Base-by-base conservation (phyloP, 92 coral and sea anemone genomes). In the Palythoa grandis region DNA sequence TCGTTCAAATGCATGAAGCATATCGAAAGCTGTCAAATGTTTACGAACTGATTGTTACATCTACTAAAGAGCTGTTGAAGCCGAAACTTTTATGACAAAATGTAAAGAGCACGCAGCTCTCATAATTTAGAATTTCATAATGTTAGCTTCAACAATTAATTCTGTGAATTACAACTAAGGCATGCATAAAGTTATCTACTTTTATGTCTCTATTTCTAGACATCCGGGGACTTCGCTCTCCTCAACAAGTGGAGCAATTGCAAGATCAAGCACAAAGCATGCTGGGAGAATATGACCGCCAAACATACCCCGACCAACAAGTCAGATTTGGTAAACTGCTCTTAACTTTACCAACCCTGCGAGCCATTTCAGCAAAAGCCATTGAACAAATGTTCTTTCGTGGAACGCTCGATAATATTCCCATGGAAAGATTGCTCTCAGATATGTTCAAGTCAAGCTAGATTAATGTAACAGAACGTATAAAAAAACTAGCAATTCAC, bases 241-340 rank as follows among this genome's bases (percentile, higher is more conserved):
- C 96, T 0, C 86, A 89, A 73, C 98, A 95, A 87, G 99, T 96
- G 19, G 99, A 96, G 63, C 94, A 93, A 82, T 93, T 96, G 57
- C 99, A 96, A 88, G 99, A 96, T 78, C 99, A 96, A 79, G 99
- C 99, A 12, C 99, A 96, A 90, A 88, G 98, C 91, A 96, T 96
- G 99, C 95, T 96, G 91, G 99, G 99, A 70, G 99, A 96, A 87
- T 94, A 96, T 37, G 98, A 95, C 66, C 95, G 95, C 65, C 95
- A 95, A 72, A 86, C 90, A n/a, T 89, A 92, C 85, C 94, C 99
- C 0, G 91, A 86, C 4, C 95, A 93, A 79, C 95, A 88, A 65
- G 96, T 95, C 35, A 86, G 99, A 35, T 96, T 96, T 73, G 99
- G 99, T 23, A 91, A 94, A 71, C 87, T 96, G 0, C 97, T 96